Evolutionary conservation across 2,888 invertebrate genomes (phyloP).

Genomic region (Fabriciana adippe): DNA sequence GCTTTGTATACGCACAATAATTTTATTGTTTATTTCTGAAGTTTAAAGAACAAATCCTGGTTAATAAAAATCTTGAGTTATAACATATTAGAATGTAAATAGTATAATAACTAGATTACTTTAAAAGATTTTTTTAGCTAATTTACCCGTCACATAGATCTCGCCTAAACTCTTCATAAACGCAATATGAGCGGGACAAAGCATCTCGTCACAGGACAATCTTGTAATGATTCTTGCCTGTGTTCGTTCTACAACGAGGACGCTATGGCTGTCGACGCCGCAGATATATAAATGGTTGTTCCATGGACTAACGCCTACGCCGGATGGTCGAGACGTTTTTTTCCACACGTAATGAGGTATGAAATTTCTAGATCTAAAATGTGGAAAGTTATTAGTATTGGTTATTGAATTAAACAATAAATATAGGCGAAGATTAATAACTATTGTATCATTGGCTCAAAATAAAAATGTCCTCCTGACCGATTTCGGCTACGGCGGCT

Average conservation of each 20-base stretch:
- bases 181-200: conserved; percentile 84
- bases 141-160: conserved; percentile 82
- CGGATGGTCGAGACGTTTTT: conserved; percentile 85
- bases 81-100: too few relatives aligned
- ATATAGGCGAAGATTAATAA: too few relatives aligned
- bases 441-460: too few relatives aligned
- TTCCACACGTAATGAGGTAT: conserved; percentile 80
- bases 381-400: neutral
- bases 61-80: neutral
- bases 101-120: neutral
- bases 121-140: neutral
- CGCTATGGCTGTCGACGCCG: conserved; percentile 85
- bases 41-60: too few relatives aligned
- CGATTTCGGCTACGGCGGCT: too few relatives aligned
- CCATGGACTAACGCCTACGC: conserved; percentile 85
- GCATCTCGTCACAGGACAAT: conserved; percentile 80
- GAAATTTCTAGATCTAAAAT: conserved; percentile 75
- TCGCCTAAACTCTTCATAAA: conserved; percentile 81
- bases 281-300: conserved; percentile 83
- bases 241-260: conserved; percentile 73
- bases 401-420: neutral
- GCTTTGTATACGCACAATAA: too few relatives aligned
- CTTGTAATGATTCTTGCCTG: conserved; percentile 79
- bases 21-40: too few relatives aligned
- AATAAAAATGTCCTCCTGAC: too few relatives aligned